Evolutionary conservation across 2,113 vertebrate genomes (phyloP).

Genomic region (Hippoglossus stenolepis): DNA sequence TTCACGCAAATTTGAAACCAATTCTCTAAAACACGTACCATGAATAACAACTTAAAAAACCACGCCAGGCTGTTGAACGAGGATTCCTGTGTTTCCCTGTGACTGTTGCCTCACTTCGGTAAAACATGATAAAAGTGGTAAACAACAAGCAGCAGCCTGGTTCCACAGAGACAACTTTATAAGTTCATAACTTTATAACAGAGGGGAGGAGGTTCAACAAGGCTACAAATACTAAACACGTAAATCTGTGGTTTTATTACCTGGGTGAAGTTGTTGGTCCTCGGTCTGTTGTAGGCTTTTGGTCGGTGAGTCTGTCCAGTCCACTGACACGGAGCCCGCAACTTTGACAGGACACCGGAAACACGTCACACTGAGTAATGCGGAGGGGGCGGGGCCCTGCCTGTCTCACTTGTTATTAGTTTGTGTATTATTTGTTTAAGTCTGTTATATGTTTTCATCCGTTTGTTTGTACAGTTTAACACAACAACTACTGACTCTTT

Average conservation of each 20-base stretch:
- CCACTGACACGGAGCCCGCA: slow-evolving; percentile 17
- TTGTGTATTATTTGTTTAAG: too few relatives aligned
- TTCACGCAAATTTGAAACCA: too few relatives aligned
- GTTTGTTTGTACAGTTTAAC: too few relatives aligned
- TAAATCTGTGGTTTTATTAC: slow-evolving; percentile 33
- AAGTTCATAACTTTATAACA: background rate
- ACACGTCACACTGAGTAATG: slow-evolving; percentile 63
- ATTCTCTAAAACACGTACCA: background rate
- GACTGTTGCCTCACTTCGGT: background rate
- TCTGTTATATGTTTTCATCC: too few relatives aligned
- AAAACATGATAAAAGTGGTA: slow-evolving; percentile 38
- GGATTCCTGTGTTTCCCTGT: background rate
- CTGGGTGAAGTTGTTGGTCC: slow-evolving; percentile 19
- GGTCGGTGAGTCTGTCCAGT: slow-evolving; percentile 42
- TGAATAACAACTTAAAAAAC: too few relatives aligned
- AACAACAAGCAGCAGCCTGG: slow-evolving; percentile 22
- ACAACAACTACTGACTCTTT: too few relatives aligned
- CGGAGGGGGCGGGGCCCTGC: background rate
- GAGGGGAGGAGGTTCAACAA: background rate
- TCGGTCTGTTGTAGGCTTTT: slow-evolving; percentile 20
- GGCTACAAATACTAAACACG: background rate
- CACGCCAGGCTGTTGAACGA: background rate
- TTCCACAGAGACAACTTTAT: background rate
- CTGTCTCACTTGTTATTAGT: too few relatives aligned
- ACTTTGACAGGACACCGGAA: slow-evolving; percentile 79